phyloP scores from a whole-genome alignment of 2,797 vertebrate genomes.

The Chaetophractus vellerosus region DNA sequence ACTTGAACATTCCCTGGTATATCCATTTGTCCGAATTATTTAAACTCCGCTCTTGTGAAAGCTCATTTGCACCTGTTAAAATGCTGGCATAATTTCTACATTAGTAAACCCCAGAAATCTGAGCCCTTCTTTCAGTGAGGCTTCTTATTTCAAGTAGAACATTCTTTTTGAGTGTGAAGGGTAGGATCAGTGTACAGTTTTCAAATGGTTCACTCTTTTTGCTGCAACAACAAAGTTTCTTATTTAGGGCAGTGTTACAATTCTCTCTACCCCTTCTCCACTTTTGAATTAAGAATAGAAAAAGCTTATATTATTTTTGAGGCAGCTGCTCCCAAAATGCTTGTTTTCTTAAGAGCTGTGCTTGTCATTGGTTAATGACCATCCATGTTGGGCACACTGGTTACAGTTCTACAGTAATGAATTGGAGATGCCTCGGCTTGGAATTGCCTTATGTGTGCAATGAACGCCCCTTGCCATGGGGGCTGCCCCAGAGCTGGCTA shows the following conservation, averaged over 20 bases:
- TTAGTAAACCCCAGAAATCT: slow-evolving; percentile 57
- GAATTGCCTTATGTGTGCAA: not conserved
- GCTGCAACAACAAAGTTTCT: slow-evolving; percentile 26
- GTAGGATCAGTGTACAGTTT: slow-evolving; percentile 22
- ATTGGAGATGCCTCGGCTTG: not conserved
- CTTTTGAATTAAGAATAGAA: slow-evolving; percentile 64
- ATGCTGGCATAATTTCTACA: not conserved
- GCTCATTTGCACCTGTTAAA: slow-evolving; percentile 71
- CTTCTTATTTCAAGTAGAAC: slow-evolving; percentile 64
- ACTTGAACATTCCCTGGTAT: not conserved
- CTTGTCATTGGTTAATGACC: not conserved
- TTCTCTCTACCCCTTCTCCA: not conserved
- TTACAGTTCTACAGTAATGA: not conserved
- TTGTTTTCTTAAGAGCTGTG: slow-evolving; percentile 64
- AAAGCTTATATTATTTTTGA: slow-evolving; percentile 66
- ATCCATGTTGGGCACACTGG: not conserved
- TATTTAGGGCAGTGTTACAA: slow-evolving; percentile 6
- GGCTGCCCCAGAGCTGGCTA: not conserved
- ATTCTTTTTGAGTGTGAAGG: slow-evolving; percentile 24
- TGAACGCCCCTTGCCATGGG: not conserved
- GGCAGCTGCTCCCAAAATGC: slow-evolving; percentile 79
- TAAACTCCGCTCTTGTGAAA: slow-evolving; percentile 34
- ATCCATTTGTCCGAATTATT: slow-evolving; percentile 6
- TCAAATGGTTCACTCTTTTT: slow-evolving; percentile 54
- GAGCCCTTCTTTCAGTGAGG: slow-evolving; percentile 60